These are phyloP conservation scores for Ruditapes philippinarum DNA, from an alignment of 1,140 invertebrate genomes.

Conservation along the genomic window DNA sequence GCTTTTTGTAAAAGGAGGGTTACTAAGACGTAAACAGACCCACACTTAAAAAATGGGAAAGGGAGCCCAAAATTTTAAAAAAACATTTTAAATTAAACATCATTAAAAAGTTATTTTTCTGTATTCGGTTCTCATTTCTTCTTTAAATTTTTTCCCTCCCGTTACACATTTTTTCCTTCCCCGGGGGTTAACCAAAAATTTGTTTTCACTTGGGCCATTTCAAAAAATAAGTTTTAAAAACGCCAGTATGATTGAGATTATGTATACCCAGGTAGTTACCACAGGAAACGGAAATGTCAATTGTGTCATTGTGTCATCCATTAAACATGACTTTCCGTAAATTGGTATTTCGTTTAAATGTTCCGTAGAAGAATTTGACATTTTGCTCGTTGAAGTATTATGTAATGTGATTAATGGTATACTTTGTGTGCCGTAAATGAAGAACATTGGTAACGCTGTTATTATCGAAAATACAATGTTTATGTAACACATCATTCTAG, in stretches of 20 bases:
- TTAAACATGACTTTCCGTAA: too few relatives aligned
- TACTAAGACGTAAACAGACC: background rate
- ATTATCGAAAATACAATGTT: background rate
- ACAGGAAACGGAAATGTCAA: background rate
- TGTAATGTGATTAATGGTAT: background rate
- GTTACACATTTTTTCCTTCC: background rate
- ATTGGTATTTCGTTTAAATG: too few relatives aligned
- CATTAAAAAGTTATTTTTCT: constrained; percentile 7
- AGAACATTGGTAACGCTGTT: background rate
- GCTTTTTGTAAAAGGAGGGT: background rate
- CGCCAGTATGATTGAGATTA: background rate
- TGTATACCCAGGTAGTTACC: background rate
- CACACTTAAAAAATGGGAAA: background rate
- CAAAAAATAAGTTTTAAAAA: constrained; percentile 19
- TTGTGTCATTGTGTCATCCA: background rate
- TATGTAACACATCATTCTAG: background rate
- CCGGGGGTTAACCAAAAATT: background rate
- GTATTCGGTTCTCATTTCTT: background rate
- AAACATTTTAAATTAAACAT: background rate
- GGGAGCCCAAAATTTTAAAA: background rate
- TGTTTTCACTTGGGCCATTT: background rate
- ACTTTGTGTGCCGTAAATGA: constrained; percentile 4
- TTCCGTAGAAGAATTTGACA: background rate
- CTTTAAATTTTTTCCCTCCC: background rate
- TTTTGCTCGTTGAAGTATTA: background rate